Percentiles rank a stretch among this genome's conserved stretches.
These are phyloP conservation scores for Dromiciops gliroides DNA, from an alignment of 2,113 vertebrate genomes.

Conservation along the genomic window DNA sequence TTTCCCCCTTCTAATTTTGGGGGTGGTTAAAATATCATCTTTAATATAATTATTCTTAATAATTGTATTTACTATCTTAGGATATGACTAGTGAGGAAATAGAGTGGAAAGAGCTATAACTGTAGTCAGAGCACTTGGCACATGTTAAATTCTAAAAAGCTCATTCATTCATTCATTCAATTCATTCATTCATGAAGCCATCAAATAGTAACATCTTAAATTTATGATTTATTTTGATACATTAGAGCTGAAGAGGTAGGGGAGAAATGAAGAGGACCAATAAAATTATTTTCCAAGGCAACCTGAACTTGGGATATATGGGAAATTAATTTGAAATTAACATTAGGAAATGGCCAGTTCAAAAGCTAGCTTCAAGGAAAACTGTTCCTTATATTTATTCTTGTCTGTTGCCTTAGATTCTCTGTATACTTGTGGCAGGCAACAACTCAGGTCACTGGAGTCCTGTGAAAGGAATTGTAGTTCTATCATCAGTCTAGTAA, in stretches of 20 bases:
- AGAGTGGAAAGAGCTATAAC: neutral
- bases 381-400: neutral
- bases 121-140: neutral
- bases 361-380: neutral
- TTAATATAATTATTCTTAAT: neutral
- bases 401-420: neutral
- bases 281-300: neutral
- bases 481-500: neutral
- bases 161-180: neutral
- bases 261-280: neutral
- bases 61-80: neutral
- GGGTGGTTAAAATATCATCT: neutral
- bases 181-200: neutral
- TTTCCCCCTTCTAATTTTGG: neutral
- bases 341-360: neutral
- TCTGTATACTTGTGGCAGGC: neutral
- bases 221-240: neutral
- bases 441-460: neutral
- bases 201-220: neutral
- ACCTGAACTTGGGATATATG: neutral
- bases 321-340: neutral
- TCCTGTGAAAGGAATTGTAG: neutral
- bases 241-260: neutral
- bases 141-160: neutral
- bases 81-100: neutral